A percentile compares a stretch with the other conserved stretches of the same genome.
Evolutionary conservation across 2,888 invertebrate species (phyloP).

Genomic region (Margaritifera margaritifera): DNA sequence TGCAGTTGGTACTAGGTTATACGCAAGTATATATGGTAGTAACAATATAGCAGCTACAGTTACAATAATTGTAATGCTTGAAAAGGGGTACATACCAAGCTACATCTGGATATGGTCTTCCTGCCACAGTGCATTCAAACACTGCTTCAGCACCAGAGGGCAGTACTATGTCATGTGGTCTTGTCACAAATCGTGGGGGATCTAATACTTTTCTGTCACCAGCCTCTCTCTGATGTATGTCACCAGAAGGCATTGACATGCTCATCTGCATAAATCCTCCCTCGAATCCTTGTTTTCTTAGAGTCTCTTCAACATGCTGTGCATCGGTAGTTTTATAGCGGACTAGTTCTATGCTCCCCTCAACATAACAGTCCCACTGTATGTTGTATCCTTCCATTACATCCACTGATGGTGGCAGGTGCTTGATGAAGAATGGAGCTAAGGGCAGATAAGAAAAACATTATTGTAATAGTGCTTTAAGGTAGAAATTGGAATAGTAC

Average conservation of each 20-base stretch:
- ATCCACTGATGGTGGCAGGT: conserved; percentile 62
- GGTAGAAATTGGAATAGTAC: no score
- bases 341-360: conserved; percentile 72
- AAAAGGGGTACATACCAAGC: conserved; percentile 59
- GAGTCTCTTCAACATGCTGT: conserved; percentile 41
- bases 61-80: no score
- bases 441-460: conserved; percentile 17
- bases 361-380: conserved; percentile 82
- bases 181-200: conserved; percentile 31
- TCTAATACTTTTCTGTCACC: conserved; percentile 16
- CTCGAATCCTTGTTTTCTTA: conserved; percentile 53
- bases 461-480: background rate
- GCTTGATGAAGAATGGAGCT: conserved; percentile 68
- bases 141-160: conserved; percentile 57
- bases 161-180: conserved; percentile 52
- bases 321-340: conserved; percentile 50
- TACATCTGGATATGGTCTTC: conserved; percentile 58
- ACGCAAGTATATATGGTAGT: no score
- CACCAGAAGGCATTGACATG: conserved; percentile 22
- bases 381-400: conserved; percentile 66
- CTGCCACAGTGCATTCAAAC: conserved; percentile 58
- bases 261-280: conserved; percentile 55
- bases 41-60: no score
- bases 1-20: no score
- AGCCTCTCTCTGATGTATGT: conserved; percentile 6